phyloP scores from a whole-genome alignment of 1,140 invertebrate genomes.

The Calephelis nemesis region DNA sequence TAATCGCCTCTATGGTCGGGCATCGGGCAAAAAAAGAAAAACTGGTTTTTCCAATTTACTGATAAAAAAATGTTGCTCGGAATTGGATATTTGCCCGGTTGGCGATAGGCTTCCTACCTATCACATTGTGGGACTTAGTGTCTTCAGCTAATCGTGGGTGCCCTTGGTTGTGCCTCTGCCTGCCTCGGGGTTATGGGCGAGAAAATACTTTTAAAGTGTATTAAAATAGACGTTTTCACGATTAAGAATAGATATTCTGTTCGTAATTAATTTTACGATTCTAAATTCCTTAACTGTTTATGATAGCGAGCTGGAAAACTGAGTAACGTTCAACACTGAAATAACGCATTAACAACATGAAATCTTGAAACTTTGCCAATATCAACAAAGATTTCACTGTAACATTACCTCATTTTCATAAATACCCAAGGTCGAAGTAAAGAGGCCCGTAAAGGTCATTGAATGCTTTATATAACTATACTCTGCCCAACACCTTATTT shows the following conservation, averaged over 20 bases:
- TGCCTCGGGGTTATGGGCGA: too few species aligned
- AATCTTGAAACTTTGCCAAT: constrained; percentile 61
- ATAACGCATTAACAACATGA: constrained; percentile 51
- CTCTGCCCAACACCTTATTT: too few species aligned
- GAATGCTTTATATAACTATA: neutral
- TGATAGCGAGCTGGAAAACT: constrained; percentile 35
- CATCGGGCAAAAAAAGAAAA: too few species aligned
- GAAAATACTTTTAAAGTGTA: neutral
- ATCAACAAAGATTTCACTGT: constrained; percentile 53
- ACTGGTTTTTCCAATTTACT: too few species aligned
- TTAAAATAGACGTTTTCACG: neutral
- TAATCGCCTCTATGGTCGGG: too few species aligned
- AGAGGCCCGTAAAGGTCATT: constrained; percentile 29
- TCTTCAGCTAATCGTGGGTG: too few species aligned
- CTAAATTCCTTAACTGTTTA: constrained; percentile 25
- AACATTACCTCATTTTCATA: constrained; percentile 72
- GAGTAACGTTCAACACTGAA: constrained; percentile 44
- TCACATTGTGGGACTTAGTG: too few species aligned
- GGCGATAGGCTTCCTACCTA: too few species aligned
- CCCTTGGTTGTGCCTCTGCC: too few species aligned
- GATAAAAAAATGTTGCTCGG: too few species aligned
- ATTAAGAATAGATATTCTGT: neutral
- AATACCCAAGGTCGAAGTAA: constrained; percentile 59
- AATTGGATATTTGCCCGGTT: too few species aligned
- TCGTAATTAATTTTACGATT: constrained; percentile 23